Evolutionary conservation across 2,888 invertebrate genomes (phyloP), one percentile per base, ranked within the genome.

Genomic region (Oligia strigilis): DNA sequence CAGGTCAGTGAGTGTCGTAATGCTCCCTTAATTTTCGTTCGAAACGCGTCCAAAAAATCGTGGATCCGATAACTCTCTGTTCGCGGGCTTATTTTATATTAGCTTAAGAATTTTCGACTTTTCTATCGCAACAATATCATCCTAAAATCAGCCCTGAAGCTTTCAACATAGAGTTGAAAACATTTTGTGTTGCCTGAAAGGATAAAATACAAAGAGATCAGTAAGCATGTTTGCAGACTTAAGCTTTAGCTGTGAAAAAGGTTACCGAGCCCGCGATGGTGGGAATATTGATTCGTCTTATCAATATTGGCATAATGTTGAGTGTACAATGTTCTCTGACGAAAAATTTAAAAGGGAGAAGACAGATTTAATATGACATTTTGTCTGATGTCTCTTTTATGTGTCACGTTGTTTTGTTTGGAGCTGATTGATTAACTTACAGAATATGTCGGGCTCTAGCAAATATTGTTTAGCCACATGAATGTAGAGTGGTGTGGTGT

Each of bases 1-100:
- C 92, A 91, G 93, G 92, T 93, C 93, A 93, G 89, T 92, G 88
- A 91, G 91, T 92, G 92, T 92, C 91, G 91, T 91, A 94, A 93
- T 92, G 87, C 91, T 90, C 91, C 92, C 92, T 93, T 93, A 93
- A 94, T 93, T 94, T 93, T 92, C 90, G 89, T 91, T 90, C 87
- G 86, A 90, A 92, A 92, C 90, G 90, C 92, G 93, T 92, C 92
- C 90, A 92, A 94, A 93, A 89, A 94, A 93, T 94, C 94, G 94
- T 94, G 95, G 90, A 95, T 95, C 95, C 90, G 95, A 95, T 95
- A 95, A 93, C 91, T 93, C 91, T 91, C 90, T 92, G 91, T 93
- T 93, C 91, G 89, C 92, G 85, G 82, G 88, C 88, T 90, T 91
- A 90, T 91, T 90, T 90, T 91, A 90, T 92, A 93, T 94, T 92